phyloP scores from a whole-genome alignment of 2,113 vertebrate genomes.

The Nyctereutes procyonoides region DNA sequence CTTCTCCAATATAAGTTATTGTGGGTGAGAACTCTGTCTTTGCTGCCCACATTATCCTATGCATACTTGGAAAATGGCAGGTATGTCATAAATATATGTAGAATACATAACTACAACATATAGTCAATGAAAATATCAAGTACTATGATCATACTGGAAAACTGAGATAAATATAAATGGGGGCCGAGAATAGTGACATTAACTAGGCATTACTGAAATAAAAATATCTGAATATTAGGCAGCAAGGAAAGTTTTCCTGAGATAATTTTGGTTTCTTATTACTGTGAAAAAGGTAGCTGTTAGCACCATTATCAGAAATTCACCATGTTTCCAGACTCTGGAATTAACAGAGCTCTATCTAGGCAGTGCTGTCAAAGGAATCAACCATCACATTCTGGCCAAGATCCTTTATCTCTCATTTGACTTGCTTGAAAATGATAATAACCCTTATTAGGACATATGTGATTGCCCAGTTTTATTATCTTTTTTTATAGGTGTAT shows the following conservation, averaged over 20 bases:
- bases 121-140: not conserved
- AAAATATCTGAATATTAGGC: not conserved
- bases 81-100: not conserved
- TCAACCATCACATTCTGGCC: not conserved
- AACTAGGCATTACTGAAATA: not conserved
- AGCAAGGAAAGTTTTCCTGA: not conserved
- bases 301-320: not conserved
- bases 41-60: not conserved
- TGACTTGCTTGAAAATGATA: not conserved
- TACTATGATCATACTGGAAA: not conserved
- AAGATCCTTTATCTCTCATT: not conserved
- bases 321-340: not conserved
- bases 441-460: not conserved
- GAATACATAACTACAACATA: not conserved
- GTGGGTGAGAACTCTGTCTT: not conserved
- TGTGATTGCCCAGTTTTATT: not conserved
- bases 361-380: not conserved
- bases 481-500: not conserved
- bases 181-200: not conserved
- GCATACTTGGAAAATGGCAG: not conserved
- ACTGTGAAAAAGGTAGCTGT: not conserved
- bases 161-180: not conserved
- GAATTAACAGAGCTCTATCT: not conserved
- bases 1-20: not conserved
- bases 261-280: not conserved